Percentiles rank a stretch among this genome's conserved stretches.
Evolutionary conservation across 2,888 invertebrate genomes (phyloP).

Genomic region (Drosophila nr. perissopoda): DNA sequence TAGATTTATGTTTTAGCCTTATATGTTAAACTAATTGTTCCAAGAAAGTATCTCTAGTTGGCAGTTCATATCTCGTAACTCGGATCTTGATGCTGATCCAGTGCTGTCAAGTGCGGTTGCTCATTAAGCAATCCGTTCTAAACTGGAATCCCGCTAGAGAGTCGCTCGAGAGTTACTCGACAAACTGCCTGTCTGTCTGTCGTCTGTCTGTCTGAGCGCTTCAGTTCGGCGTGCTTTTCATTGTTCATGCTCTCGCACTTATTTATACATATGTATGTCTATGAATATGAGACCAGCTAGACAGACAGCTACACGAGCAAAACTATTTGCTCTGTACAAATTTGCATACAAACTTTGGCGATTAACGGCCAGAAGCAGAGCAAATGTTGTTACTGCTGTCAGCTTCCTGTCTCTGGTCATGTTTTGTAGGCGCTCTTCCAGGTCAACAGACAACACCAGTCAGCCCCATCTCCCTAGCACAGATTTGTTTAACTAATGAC

Average conservation of each 20-base stretch:
- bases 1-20: constrained; percentile 76
- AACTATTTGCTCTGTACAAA: constrained; percentile 40
- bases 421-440: constrained; percentile 41
- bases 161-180: constrained; percentile 40
- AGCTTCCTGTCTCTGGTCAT: constrained; percentile 63
- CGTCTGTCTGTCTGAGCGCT: constrained; percentile 1
- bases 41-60: constrained; percentile 62
- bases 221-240: background rate
- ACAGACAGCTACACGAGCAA: constrained; percentile 31
- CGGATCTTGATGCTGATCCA: constrained; percentile 20
- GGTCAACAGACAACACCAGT: constrained; percentile 20
- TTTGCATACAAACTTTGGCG: constrained; percentile 70
- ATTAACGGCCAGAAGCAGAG: constrained; percentile 39
- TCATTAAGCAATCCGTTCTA: constrained; percentile 64
- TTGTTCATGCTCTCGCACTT: constrained; percentile 8
- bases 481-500: constrained; percentile 11
- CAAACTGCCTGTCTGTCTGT: constrained; percentile 44
- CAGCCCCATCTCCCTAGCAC: background rate
- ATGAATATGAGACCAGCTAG: background rate
- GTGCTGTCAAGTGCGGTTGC: constrained; percentile 35
- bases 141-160: constrained; percentile 59
- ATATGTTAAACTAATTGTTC: constrained; percentile 69
- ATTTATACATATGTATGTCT: background rate
- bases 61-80: constrained; percentile 11
- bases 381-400: constrained; percentile 21